Percentiles rank a stretch among this genome's conserved stretches.
Conservation (phyloP, 2,113 vertebrate genomes). For the Ophthalmolycus amberensis region DNA sequence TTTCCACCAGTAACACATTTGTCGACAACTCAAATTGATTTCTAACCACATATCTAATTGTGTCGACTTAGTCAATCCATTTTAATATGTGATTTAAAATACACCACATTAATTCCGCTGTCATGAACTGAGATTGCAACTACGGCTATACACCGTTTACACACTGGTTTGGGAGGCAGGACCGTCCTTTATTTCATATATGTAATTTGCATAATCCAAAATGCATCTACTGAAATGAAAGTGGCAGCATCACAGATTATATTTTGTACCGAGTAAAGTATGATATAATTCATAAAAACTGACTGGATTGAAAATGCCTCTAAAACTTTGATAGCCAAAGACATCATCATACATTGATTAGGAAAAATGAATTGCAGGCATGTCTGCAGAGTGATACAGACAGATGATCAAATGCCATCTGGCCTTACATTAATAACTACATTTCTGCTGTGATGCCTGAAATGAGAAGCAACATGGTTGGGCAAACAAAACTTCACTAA, state of each 20-base stretch:
- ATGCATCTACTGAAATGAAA: too few relatives aligned
- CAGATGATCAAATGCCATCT: constrained; percentile 66
- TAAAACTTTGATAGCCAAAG: constrained; percentile 21
- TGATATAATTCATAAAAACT: background rate
- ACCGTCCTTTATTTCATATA: too few relatives aligned
- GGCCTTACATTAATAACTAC: constrained; percentile 45
- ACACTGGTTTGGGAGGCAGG: too few relatives aligned
- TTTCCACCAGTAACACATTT: background rate
- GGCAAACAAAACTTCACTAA: constrained; percentile 4
- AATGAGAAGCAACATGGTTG: constrained; percentile 22
- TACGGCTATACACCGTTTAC: background rate
- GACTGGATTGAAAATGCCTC: constrained; percentile 27
- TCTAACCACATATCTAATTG: background rate
- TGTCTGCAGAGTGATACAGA: constrained; percentile 46
- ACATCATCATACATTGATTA: constrained; percentile 19
- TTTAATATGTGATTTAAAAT: background rate
- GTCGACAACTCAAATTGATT: background rate
- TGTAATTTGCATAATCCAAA: too few relatives aligned
- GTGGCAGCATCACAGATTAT: too few relatives aligned
- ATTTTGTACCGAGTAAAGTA: background rate
- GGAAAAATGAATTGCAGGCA: constrained; percentile 30
- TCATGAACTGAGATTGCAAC: background rate
- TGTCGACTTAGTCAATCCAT: background rate
- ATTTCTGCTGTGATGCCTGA: constrained; percentile 2
- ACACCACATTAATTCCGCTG: background rate